Evolutionary conservation across 2,113 vertebrate species (phyloP).

Genomic region (Bolborhynchus lineola): DNA sequence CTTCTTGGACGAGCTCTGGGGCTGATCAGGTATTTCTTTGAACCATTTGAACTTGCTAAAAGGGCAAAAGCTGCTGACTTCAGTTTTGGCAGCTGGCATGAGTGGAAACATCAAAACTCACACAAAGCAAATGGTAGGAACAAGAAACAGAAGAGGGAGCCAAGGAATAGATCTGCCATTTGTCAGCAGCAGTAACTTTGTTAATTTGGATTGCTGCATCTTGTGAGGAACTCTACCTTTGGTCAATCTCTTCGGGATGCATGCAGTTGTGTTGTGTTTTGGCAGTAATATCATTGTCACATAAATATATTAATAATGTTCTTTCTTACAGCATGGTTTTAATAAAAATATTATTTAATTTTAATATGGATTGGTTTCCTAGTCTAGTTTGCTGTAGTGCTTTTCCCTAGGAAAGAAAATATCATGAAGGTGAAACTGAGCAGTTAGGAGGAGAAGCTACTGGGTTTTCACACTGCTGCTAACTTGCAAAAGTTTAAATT

Average conservation of each 20-base stretch:
- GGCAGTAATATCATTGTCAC: not conserved
- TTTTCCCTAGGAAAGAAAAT: not conserved
- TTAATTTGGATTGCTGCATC: not conserved
- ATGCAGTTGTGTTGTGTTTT: not conserved
- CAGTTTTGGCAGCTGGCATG: not conserved
- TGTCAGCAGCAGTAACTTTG: not conserved
- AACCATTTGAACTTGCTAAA: not conserved
- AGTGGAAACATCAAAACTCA: not conserved
- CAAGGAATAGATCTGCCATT: not conserved
- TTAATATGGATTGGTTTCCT: not conserved
- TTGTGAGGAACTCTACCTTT: not conserved
- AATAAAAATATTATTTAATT: not conserved
- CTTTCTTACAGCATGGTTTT: not conserved
- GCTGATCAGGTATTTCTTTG: not conserved
- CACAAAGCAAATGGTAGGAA: not conserved
- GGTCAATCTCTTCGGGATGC: not conserved
- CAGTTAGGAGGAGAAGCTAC: not conserved
- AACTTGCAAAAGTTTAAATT: not conserved
- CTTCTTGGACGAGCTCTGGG: not conserved
- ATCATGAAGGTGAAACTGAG: not conserved
- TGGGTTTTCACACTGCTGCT: not conserved
- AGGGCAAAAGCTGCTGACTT: not conserved
- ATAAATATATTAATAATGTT: not conserved
- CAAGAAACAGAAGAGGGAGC: not conserved
- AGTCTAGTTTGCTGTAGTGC: not conserved